Evolutionary conservation across 2,113 vertebrate genomes (phyloP).

Genomic region (Mustela lutreola): DNA sequence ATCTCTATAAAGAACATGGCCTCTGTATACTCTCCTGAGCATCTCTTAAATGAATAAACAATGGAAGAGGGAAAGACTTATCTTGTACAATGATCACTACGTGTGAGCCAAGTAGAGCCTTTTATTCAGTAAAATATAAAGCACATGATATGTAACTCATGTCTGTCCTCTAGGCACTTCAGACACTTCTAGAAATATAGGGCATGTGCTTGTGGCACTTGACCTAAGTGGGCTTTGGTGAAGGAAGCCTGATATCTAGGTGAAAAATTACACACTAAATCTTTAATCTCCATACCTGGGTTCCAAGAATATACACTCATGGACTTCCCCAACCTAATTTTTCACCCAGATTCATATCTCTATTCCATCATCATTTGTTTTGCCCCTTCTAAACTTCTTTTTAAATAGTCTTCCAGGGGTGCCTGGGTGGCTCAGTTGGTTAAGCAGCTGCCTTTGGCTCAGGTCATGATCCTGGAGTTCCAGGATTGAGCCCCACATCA

Average conservation of each 20-base stretch:
- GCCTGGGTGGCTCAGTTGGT: no score
- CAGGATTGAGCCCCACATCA: no score
- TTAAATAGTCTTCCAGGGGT: not conserved
- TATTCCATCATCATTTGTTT: not conserved
- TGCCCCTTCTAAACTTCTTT: not conserved
- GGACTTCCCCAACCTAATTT: not conserved
- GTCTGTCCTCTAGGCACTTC: not conserved
- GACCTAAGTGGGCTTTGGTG: not conserved
- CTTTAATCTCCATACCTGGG: not conserved
- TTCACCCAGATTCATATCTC: not conserved
- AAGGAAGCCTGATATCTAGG: not conserved
- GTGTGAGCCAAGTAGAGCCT: not conserved
- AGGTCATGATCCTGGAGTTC: no score
- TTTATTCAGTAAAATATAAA: slow-evolving; percentile 30
- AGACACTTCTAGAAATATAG: not conserved
- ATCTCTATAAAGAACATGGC: not conserved
- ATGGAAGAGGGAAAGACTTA: not conserved
- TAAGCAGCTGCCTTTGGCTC: no score
- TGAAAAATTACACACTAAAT: not conserved
- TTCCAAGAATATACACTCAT: not conserved
- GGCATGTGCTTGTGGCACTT: not conserved
- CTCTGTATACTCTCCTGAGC: not conserved
- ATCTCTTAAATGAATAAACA: not conserved
- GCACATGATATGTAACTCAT: not conserved
- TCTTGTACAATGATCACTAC: not conserved